A percentile compares a stretch with the other conserved stretches of the same genome.
phyloP scores from a whole-genome alignment of 2,113 vertebrate genomes.

The Diadophis punctatus region DNA sequence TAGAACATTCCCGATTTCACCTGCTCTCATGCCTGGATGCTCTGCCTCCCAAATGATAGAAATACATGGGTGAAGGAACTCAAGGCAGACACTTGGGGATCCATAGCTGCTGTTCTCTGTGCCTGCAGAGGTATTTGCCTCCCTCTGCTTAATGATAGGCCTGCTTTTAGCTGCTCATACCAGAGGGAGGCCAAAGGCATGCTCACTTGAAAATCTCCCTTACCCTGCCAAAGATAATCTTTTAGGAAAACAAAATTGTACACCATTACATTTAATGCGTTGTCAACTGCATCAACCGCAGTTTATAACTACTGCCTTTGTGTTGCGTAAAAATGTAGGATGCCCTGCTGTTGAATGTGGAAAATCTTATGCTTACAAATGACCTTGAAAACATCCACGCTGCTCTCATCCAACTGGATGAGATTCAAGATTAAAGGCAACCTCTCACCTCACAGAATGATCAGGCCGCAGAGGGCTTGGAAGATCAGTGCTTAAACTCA shows the following conservation, averaged over 20 bases:
- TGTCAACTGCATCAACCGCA: not conserved
- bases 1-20: not conserved
- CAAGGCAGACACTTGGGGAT: not conserved
- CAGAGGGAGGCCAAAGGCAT: not conserved
- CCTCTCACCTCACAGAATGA: not conserved
- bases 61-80: not conserved
- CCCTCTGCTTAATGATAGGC: not conserved
- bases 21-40: not conserved
- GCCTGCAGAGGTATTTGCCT: not conserved
- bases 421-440: conserved; percentile 1
- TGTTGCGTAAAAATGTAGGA: not conserved
- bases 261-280: not conserved
- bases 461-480: not conserved
- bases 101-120: not conserved
- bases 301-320: not conserved
- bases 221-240: not conserved
- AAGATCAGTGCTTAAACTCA: not conserved
- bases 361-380: not conserved
- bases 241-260: not conserved
- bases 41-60: not conserved
- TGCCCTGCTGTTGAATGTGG: not conserved
- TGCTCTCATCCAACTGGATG: not conserved
- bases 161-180: not conserved
- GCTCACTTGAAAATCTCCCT: not conserved
- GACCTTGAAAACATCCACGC: conserved; percentile 5